Conservation (phyloP, 2,888 invertebrate species). For the Baccha elongata region DNA sequence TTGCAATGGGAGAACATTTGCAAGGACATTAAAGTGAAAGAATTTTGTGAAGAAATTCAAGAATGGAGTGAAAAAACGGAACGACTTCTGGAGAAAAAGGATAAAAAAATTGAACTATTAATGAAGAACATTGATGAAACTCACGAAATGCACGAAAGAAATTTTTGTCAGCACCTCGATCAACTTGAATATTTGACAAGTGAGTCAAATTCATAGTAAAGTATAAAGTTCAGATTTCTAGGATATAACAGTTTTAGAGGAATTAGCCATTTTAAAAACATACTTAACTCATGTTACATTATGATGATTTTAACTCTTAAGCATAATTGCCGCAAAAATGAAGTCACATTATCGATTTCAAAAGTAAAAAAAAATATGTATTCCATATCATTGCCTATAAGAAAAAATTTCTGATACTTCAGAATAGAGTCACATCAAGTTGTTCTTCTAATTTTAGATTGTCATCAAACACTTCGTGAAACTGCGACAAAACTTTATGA, state of each 20-base stretch:
- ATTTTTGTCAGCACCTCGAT: constrained; percentile 76
- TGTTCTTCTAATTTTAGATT: constrained; percentile 60
- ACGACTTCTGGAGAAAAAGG: constrained; percentile 76
- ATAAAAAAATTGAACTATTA: constrained; percentile 76
- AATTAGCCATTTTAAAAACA: no score
- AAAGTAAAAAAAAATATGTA: background rate
- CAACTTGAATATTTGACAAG: constrained; percentile 78
- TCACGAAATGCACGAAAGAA: constrained; percentile 77
- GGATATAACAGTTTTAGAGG: no score
- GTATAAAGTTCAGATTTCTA: no score
- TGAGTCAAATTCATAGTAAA: no score
- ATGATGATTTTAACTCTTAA: no score
- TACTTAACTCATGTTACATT: no score
- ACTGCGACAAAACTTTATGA: constrained; percentile 76
- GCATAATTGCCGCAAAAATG: no score
- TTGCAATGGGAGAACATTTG: constrained; percentile 78
- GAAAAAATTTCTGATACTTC: no score
- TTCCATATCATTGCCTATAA: background rate
- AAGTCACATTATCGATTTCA: no score
- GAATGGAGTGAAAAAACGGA: constrained; percentile 75
- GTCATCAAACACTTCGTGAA: constrained; percentile 75
- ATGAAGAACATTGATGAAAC: constrained; percentile 77
- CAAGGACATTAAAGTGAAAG: constrained; percentile 76
- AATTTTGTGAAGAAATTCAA: constrained; percentile 78
- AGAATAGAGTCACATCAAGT: no score